These are phyloP conservation scores for Meliscaeva auricollis DNA, from an alignment of 2,888 invertebrate species.

Conservation along the genomic window DNA sequence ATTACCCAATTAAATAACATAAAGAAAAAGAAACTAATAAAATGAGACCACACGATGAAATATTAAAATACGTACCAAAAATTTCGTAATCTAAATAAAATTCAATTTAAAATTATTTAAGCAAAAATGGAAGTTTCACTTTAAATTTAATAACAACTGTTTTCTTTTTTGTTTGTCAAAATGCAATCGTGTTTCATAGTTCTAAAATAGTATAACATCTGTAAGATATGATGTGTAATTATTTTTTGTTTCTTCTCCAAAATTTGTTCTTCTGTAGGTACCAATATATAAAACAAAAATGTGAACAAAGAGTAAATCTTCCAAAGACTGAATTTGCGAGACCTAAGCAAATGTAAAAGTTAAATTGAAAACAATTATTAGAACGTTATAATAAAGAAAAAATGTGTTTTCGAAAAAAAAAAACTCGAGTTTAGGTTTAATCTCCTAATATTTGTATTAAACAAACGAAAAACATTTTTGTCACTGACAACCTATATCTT, in stretches of 20 bases:
- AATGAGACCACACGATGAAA: slow-evolving; percentile 25
- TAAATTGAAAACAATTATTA: slow-evolving; percentile 60
- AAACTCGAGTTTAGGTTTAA: slow-evolving; percentile 22
- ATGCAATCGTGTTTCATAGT: background rate
- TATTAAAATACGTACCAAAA: slow-evolving; percentile 17
- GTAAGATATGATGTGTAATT: background rate
- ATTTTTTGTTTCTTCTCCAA: background rate
- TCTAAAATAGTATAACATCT: background rate
- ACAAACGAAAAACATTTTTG: slow-evolving; percentile 27
- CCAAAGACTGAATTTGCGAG: slow-evolving; percentile 75
- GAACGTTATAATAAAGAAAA: slow-evolving; percentile 35
- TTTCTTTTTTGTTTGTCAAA: background rate
- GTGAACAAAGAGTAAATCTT: slow-evolving; percentile 71
- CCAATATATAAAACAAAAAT: slow-evolving; percentile 11
- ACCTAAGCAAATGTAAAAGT: slow-evolving; percentile 67
- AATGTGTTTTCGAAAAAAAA: slow-evolving; percentile 27
- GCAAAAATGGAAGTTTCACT: slow-evolving; percentile 5
- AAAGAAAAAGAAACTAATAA: background rate
- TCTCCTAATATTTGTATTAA: slow-evolving; percentile 45
- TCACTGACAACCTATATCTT: slow-evolving; percentile 52
- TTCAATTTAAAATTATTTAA: background rate
- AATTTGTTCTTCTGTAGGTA: background rate
- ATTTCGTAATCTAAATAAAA: slow-evolving; percentile 14
- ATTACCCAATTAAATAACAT: slow-evolving; percentile 2
- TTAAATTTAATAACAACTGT: background rate